Base-by-base conservation (phyloP, 2,113 vertebrate genomes). In the Tiliqua scincoides region DNA sequence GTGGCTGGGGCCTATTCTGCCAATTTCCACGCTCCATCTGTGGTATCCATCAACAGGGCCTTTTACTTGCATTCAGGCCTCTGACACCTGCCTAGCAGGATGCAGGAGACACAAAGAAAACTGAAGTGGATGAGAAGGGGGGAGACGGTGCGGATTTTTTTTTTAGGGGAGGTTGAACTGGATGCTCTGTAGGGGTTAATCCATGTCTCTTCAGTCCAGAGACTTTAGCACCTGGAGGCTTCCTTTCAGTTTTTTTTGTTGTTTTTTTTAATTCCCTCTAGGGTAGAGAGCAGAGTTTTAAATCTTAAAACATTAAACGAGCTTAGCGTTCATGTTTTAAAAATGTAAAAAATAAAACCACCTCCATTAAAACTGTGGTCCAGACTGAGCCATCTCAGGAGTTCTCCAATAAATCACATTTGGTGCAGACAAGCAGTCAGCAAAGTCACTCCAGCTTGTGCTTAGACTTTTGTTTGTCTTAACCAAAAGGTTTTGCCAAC, bases 21-120 rank as follows among this genome's bases (percentile, higher is more conserved):
- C 97, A 88, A 99, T 99, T 99, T 99, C 97, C 98, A 99, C 97
- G 98, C 97, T 99, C 98, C 98, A 99, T 99, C 98, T 99, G 98
- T 98, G 98, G 98, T 98, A 98, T 98, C 98, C 97, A 97, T 98
- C 98, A 98, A 97, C 97, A 93, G 97, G 97, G 98, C 97, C 97
- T 96, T 97, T 86, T 93, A 97, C 97, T 96, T 96, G 96, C 97
- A 97, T 98, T 97, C 95, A 97, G 97, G 96, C 97, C 95, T 96
- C 97, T 98, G 98, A 99, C 98, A 99, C 98, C 98, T 99, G 98
- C 98, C 98, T 98, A 96, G 97, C 96, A 96, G 98, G 98, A 96
- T 96, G 96, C 96, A 84, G 95, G 95, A 97, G 96, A 97, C 97
- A 99, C 98, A 98, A 98, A 98, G 96, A 96, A 95, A 96, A 96